A percentile compares a stretch with the other conserved stretches of the same genome.
These are phyloP conservation scores for Trachelipus rathkii DNA, from an alignment of 1,140 invertebrate genomes.

Conservation along the genomic window DNA sequence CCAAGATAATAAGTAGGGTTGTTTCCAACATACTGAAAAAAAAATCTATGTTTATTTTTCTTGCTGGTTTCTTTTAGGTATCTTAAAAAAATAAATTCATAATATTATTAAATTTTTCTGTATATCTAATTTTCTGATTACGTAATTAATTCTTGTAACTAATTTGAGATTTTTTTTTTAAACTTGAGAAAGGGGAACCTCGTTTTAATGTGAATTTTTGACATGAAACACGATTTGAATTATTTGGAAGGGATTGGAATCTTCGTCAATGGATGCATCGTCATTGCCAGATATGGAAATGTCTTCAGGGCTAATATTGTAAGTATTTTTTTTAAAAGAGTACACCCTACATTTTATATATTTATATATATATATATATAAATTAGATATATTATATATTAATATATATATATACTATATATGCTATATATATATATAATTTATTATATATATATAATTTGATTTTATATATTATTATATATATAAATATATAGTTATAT, in stretches of 20 bases:
- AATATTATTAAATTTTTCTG: too few species aligned
- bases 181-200: slow-evolving; percentile 40
- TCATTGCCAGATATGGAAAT: slow-evolving; percentile 52
- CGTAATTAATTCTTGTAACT: background rate
- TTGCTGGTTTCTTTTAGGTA: background rate
- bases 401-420: too few species aligned
- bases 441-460: too few species aligned
- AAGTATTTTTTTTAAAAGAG: slow-evolving; percentile 17
- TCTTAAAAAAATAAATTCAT: background rate
- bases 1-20: too few species aligned
- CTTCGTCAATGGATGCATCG: slow-evolving; percentile 51
- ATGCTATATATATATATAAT: too few species aligned
- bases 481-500: too few species aligned
- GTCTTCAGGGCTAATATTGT: slow-evolving; percentile 54
- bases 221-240: slow-evolving; percentile 52
- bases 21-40: background rate
- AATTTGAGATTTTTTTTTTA: background rate
- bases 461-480: too few species aligned
- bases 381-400: too few species aligned
- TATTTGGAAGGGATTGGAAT: slow-evolving; percentile 49
- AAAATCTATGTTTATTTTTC: background rate
- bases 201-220: slow-evolving; percentile 58
- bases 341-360: too few species aligned
- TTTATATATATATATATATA: too few species aligned
- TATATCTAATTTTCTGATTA: background rate